Conservation (phyloP, 2,888 invertebrate species). For the Bombylius major region DNA sequence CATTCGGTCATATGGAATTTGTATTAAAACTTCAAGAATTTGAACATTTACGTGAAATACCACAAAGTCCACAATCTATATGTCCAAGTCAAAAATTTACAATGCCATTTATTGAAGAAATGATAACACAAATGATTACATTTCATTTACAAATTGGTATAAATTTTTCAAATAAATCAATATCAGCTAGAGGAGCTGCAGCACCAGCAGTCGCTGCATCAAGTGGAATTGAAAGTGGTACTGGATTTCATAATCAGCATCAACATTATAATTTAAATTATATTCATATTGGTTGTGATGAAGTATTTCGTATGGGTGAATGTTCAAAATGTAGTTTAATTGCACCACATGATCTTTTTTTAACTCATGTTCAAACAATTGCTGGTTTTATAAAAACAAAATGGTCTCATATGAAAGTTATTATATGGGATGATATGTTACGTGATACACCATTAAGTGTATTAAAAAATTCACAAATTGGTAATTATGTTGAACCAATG, state of each 20-base stretch:
- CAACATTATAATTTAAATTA: slow-evolving; percentile 31
- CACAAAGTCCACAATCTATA: slow-evolving; percentile 53
- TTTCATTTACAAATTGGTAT: slow-evolving; percentile 23
- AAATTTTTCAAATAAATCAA: slow-evolving; percentile 9
- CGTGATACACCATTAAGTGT: slow-evolving; percentile 47
- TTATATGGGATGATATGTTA: slow-evolving; percentile 76
- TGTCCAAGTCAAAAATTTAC: slow-evolving; percentile 56
- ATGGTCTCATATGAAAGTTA: slow-evolving; percentile 45
- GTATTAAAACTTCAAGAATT: slow-evolving; percentile 53
- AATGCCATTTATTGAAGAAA: slow-evolving; percentile 46
- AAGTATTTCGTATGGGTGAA: slow-evolving; percentile 58
- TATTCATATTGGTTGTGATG: slow-evolving; percentile 63
- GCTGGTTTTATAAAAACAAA: slow-evolving; percentile 45
- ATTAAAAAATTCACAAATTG: slow-evolving; percentile 48
- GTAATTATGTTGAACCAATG: slow-evolving; percentile 61
- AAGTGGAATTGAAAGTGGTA: not conserved
- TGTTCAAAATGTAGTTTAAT: slow-evolving; percentile 46
- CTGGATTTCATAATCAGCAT: slow-evolving; percentile 2
- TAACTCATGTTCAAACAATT: slow-evolving; percentile 48
- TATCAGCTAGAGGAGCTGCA: not conserved
- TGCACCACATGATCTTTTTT: slow-evolving; percentile 42
- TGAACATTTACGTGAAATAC: slow-evolving; percentile 49
- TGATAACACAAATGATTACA: slow-evolving; percentile 54
- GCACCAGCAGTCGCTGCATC: not conserved
- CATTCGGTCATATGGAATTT: slow-evolving; percentile 66